phyloP scores from a whole-genome alignment of 2,888 invertebrate genomes.

The Lepeophtheirus nordmannii region DNA sequence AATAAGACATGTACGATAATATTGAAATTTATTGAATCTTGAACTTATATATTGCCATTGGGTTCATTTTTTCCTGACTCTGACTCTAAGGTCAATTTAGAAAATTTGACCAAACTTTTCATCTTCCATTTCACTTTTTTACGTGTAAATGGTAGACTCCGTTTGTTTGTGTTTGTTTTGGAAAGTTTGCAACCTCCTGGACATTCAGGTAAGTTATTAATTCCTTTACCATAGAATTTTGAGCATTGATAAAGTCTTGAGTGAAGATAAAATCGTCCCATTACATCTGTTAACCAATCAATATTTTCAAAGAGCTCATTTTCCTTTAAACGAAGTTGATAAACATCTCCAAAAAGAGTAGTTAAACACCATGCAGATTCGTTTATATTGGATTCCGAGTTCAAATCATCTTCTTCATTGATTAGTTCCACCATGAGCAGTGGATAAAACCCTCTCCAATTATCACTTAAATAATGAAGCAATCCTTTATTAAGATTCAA shows the following conservation, averaged over 20 bases:
- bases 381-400: background rate
- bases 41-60: too few relatives aligned
- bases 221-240: slow-evolving; percentile 1
- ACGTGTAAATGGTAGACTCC: background rate
- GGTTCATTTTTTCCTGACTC: too few relatives aligned
- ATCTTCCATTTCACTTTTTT: background rate
- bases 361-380: slow-evolving; percentile 1
- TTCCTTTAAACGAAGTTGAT: slow-evolving; percentile 3
- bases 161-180: background rate
- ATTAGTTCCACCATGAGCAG: slow-evolving; percentile 12
- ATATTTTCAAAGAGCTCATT: background rate
- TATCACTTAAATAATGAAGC: slow-evolving; percentile 5
- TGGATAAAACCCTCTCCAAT: slow-evolving; percentile 17
- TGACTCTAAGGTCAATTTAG: background rate
- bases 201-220: background rate
- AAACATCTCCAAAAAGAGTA: slow-evolving; percentile 9
- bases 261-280: slow-evolving; percentile 14
- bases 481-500: slow-evolving; percentile 6
- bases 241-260: slow-evolving; percentile 16
- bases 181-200: slow-evolving; percentile 17
- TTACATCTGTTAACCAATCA: slow-evolving; percentile 2
- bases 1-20: too few relatives aligned
- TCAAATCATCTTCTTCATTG: background rate
- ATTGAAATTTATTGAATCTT: too few relatives aligned
- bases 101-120: background rate